Conservation (phyloP, 2,113 vertebrate genomes). For the Hippocampus zosterae region DNA sequence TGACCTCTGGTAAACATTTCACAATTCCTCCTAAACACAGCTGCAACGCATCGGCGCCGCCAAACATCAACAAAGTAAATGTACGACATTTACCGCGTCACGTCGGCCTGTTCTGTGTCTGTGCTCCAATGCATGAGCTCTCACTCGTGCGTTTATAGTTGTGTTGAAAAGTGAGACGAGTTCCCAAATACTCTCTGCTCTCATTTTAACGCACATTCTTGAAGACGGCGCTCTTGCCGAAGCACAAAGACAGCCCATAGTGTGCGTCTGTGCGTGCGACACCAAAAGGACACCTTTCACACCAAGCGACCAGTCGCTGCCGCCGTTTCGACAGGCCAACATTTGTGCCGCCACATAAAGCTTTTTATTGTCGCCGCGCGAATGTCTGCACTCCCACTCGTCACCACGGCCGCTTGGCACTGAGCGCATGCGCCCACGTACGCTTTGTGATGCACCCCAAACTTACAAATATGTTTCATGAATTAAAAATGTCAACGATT, state of each 20-base stretch:
- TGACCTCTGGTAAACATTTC: not conserved
- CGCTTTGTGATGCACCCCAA: not conserved
- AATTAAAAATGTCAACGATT: no score
- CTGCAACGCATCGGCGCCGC: not conserved
- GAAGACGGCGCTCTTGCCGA: constrained; percentile 42
- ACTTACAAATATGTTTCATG: no score
- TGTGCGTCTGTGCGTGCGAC: constrained; percentile 2
- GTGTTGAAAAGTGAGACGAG: constrained; percentile 30
- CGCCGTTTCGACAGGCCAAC: constrained; percentile 25
- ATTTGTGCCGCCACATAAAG: constrained; percentile 51
- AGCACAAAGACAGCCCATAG: constrained; percentile 8
- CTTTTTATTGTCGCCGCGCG: constrained; percentile 60
- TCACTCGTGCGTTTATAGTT: not conserved
- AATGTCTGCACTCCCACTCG: constrained; percentile 56
- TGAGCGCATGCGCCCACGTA: not conserved
- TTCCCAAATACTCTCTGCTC: not conserved
- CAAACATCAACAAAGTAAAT: not conserved
- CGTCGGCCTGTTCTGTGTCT: not conserved
- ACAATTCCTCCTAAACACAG: not conserved
- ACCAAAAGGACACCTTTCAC: constrained; percentile 52
- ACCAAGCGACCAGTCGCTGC: constrained; percentile 21
- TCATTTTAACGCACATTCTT: constrained; percentile 31
- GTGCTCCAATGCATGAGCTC: not conserved
- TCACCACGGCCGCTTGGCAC: constrained; percentile 31
- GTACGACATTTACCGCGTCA: not conserved